These are phyloP conservation scores for Ivindomyrus marchei DNA, from an alignment of 2,113 vertebrate genomes.

Conservation along the genomic window DNA sequence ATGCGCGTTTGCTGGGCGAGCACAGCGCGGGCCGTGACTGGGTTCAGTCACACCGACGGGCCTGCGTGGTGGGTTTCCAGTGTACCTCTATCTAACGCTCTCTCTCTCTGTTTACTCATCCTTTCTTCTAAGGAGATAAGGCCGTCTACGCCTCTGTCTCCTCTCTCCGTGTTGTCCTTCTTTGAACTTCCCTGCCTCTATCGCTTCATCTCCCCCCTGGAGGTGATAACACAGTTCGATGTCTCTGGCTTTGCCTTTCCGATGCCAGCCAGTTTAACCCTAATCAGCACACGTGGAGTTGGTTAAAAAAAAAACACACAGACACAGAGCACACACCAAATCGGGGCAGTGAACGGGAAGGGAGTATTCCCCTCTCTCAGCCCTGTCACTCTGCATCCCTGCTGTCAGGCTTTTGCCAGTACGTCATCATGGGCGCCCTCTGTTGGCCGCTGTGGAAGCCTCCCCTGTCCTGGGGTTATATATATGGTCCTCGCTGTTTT, in stretches of 20 bases:
- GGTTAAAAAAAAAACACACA: background rate
- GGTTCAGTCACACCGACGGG: background rate
- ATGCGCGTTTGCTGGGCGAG: background rate
- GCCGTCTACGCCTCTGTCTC: background rate
- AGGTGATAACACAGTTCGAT: background rate
- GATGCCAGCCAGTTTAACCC: background rate
- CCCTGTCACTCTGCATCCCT: background rate
- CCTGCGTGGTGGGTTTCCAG: background rate
- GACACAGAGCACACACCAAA: background rate
- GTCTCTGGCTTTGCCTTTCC: background rate
- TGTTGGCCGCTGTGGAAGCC: background rate
- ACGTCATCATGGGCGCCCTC: background rate
- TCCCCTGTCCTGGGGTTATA: background rate
- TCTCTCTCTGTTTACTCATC: background rate
- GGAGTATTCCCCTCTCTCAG: background rate
- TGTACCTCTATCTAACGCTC: background rate
- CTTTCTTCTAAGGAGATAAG: slow-evolving; percentile 15
- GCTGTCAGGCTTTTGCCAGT: background rate
- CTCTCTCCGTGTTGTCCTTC: background rate
- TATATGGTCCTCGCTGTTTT: background rate
- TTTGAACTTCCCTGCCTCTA: slow-evolving; percentile 1
- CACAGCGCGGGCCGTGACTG: background rate
- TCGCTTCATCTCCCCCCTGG: background rate
- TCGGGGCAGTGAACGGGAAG: background rate
- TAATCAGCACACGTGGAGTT: background rate